Evolutionary conservation across 2,113 vertebrate genomes (phyloP).

Genomic region (Phrynosoma blainvillii): DNA sequence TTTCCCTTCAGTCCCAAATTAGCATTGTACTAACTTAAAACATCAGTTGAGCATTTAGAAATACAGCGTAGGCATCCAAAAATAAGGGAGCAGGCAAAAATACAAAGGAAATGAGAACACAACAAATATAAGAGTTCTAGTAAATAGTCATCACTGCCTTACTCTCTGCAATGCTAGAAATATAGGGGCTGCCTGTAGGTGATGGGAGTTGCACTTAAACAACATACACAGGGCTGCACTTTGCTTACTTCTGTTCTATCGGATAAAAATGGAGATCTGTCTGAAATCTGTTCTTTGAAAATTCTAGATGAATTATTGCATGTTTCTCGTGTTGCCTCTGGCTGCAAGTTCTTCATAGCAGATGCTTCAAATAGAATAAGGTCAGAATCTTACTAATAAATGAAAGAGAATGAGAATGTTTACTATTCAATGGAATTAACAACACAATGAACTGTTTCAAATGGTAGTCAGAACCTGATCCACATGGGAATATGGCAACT

Average conservation of each 20-base stretch:
- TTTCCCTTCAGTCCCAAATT: too few relatives aligned
- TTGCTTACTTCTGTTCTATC: background rate
- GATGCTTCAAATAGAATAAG: background rate
- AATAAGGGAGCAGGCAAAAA: too few relatives aligned
- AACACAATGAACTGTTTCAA: constrained; percentile 39
- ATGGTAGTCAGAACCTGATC: background rate
- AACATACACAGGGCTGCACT: too few relatives aligned
- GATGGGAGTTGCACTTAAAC: too few relatives aligned
- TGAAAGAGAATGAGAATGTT: constrained; percentile 23
- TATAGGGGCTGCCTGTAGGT: too few relatives aligned
- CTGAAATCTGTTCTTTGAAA: background rate
- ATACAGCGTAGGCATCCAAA: background rate
- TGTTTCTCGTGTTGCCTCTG: background rate
- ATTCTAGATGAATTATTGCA: constrained; percentile 30
- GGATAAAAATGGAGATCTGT: background rate
- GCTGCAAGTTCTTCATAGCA: constrained; percentile 11
- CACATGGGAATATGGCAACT: too few relatives aligned
- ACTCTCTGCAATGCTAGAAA: background rate
- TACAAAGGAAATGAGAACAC: too few relatives aligned
- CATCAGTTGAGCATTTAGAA: too few relatives aligned
- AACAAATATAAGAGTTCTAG: too few relatives aligned
- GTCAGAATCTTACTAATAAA: constrained; percentile 26
- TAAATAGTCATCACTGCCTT: too few relatives aligned
- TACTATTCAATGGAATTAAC: constrained; percentile 16
- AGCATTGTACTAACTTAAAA: too few relatives aligned